These are phyloP conservation scores for Aphyosemion australe DNA, from an alignment of 2,113 vertebrate genomes.

Conservation along the genomic window DNA sequence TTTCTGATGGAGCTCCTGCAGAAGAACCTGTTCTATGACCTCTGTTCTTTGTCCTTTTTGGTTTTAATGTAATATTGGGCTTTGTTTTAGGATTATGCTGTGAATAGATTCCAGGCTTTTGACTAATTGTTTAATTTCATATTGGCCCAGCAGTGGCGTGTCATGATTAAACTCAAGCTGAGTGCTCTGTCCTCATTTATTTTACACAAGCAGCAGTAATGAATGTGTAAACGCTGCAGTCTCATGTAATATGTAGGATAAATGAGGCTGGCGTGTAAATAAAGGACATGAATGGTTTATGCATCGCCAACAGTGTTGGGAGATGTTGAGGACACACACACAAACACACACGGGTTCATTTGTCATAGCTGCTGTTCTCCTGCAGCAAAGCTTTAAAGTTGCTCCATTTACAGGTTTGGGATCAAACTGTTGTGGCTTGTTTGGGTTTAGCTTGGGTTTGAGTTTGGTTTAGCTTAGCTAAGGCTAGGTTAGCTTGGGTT, in stretches of 20 bases:
- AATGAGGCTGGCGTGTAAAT: constrained; percentile 10
- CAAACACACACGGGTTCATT: too few relatives aligned
- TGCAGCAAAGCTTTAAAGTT: too few relatives aligned
- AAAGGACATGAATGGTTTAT: constrained; percentile 39
- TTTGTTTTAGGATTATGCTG: constrained; percentile 41
- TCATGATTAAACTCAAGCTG: constrained; percentile 33
- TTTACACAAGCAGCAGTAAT: constrained; percentile 42
- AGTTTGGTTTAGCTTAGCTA: too few relatives aligned
- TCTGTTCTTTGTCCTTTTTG: constrained; percentile 43
- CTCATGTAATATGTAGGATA: constrained; percentile 51
- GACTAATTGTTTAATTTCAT: constrained; percentile 55
- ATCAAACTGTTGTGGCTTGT: too few relatives aligned
- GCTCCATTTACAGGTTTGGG: too few relatives aligned
- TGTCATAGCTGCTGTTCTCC: too few relatives aligned
- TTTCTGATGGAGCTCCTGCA: neutral
- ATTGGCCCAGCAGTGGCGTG: constrained; percentile 26
- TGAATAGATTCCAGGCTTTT: constrained; percentile 36
- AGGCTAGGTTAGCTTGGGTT: too few relatives aligned
- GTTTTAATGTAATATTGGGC: constrained; percentile 24
- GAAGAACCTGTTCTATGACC: constrained; percentile 14
- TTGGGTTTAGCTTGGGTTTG: too few relatives aligned
- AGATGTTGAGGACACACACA: constrained; percentile 3
- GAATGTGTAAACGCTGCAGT: constrained; percentile 35
- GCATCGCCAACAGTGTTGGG: constrained; percentile 11
- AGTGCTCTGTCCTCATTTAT: constrained; percentile 40